phyloP scores from a whole-genome alignment of 2,797 vertebrate species.

The Steatocranus sp. region DNA sequence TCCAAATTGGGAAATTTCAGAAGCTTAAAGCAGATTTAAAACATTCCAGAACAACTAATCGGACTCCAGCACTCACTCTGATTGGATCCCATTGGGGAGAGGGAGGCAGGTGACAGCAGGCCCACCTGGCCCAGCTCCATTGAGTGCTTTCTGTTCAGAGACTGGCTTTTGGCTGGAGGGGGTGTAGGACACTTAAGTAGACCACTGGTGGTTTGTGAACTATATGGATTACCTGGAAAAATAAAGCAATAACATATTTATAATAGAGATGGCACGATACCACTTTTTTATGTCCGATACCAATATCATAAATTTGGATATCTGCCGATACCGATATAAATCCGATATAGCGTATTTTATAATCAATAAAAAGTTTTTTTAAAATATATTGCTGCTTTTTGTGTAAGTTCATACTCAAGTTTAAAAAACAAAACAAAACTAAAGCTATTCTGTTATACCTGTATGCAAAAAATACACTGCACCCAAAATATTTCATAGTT shows the following conservation, averaged over 20 bases:
- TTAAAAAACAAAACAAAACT: background rate
- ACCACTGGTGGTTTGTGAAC: constrained; percentile 87
- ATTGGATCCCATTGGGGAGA: constrained; percentile 90
- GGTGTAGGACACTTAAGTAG: constrained; percentile 96
- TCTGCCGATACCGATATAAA: background rate
- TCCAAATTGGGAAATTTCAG: constrained; percentile 14
- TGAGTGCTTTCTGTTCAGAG: constrained; percentile 93
- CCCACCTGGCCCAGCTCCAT: constrained; percentile 89
- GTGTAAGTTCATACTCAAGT: background rate
- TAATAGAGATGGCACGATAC: background rate
- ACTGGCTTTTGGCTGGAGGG: constrained; percentile 87
- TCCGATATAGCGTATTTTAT: background rate
- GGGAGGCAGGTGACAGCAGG: constrained; percentile 89
- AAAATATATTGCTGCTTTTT: background rate
- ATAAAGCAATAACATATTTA: background rate
- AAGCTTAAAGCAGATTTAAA: background rate
- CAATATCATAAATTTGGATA: background rate
- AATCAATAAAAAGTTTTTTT: background rate
- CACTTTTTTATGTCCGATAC: background rate
- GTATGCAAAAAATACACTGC: background rate
- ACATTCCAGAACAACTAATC: background rate
- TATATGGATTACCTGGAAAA: constrained; percentile 87
- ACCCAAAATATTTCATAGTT: background rate
- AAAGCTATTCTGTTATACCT: background rate
- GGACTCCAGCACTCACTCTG: constrained; percentile 86